phyloP scores from a whole-genome alignment of 2,888 invertebrate species.

The Labia minor region DNA sequence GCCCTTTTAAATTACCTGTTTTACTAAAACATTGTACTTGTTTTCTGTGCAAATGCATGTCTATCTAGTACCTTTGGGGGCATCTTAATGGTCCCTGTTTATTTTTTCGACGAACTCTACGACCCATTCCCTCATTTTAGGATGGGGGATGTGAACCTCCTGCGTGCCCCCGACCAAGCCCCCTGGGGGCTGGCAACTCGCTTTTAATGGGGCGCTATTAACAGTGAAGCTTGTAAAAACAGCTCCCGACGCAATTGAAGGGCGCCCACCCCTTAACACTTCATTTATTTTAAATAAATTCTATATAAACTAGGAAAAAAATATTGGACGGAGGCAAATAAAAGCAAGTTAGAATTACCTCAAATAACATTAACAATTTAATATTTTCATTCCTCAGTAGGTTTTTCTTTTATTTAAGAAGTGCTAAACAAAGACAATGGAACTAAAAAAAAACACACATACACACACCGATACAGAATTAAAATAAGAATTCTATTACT shows the following conservation, averaged over 20 bases:
- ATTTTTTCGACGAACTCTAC: conserved; percentile 1
- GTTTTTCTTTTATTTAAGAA: background rate
- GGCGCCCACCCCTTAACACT: conserved; percentile 13
- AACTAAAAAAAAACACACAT: no score
- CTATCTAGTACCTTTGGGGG: conserved; percentile 13
- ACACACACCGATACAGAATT: no score
- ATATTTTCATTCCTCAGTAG: conserved; percentile 3
- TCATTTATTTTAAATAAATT: conserved; percentile 13
- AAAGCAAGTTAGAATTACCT: conserved; percentile 13
- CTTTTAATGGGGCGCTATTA: conserved; percentile 9
- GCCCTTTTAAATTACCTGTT: background rate
- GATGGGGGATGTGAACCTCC: background rate
- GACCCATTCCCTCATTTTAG: no score
- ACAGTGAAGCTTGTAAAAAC: conserved; percentile 8
- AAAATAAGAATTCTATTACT: no score
- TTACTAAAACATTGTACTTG: conserved; percentile 4
- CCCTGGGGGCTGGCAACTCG: conserved; percentile 1
- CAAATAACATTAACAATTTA: background rate
- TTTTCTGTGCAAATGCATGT: conserved; percentile 4
- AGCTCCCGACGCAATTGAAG: background rate
- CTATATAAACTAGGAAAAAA: conserved; percentile 7
- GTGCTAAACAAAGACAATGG: background rate
- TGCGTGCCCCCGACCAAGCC: background rate
- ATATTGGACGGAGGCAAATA: background rate
- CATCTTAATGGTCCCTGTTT: conserved; percentile 1